phyloP scores from a whole-genome alignment of 64 coral and sea anemone species.

The Porites australiensis region DNA sequence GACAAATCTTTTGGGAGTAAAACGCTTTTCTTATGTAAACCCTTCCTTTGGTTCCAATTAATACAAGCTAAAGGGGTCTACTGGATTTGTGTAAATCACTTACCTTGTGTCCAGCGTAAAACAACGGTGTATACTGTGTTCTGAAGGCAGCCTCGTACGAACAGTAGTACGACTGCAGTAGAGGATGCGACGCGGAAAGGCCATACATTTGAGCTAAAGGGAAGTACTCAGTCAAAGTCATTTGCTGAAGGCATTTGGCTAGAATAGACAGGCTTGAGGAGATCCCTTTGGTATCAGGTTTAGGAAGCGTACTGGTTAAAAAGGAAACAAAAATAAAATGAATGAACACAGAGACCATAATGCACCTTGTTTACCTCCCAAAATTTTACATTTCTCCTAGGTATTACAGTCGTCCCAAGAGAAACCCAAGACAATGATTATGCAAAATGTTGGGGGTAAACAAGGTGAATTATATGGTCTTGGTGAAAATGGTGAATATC shows the following conservation, averaged over 20 bases:
- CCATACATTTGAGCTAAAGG: constrained; percentile 44
- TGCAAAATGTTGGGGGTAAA: too few relatives aligned
- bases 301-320: constrained; percentile 39
- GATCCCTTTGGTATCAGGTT: constrained; percentile 64
- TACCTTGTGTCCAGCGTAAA: constrained; percentile 83
- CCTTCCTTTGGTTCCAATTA: too few relatives aligned
- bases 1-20: too few relatives aligned
- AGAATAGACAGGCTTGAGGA: constrained; percentile 76
- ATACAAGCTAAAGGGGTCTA: too few relatives aligned
- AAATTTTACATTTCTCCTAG: too few relatives aligned
- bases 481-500: too few relatives aligned
- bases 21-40: too few relatives aligned
- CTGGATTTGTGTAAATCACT: too few relatives aligned
- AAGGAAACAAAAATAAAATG: background rate
- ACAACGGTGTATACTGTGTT: constrained; percentile 75
- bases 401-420: too few relatives aligned
- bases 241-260: constrained; percentile 78
- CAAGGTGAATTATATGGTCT: too few relatives aligned
- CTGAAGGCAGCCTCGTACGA: constrained; percentile 65
- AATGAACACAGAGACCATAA: background rate
- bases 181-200: constrained; percentile 69
- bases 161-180: constrained; percentile 83
- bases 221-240: constrained; percentile 74
- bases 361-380: too few relatives aligned
- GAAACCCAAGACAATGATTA: too few relatives aligned